These are phyloP conservation scores for Pelecanus crispus DNA, from an alignment of 2,113 vertebrate species.

Conservation along the genomic window DNA sequence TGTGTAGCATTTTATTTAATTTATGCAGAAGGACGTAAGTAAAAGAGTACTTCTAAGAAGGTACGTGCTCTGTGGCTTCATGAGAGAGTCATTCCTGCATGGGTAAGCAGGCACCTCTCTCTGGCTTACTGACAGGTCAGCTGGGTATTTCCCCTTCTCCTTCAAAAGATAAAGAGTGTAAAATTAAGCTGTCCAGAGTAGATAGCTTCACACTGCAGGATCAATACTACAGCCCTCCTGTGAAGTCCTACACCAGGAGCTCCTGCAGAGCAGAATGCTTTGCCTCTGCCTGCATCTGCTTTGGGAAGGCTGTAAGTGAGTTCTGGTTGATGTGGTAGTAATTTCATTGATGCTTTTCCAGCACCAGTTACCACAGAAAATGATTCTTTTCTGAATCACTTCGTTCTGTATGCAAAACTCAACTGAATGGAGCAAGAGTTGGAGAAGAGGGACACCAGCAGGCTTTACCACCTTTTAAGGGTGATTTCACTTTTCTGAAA, in stretches of 20 bases:
- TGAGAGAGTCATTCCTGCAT: background rate
- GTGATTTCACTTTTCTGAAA: background rate
- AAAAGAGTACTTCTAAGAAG: background rate
- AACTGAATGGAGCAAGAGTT: background rate
- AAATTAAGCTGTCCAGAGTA: background rate
- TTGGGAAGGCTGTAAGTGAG: background rate
- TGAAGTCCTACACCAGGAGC: background rate
- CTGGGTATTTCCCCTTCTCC: background rate
- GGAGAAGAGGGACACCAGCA: background rate
- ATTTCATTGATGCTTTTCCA: slow-evolving; percentile 9
- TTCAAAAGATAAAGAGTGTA: background rate
- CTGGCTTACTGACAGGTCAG: background rate
- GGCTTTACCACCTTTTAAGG: background rate
- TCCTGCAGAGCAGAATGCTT: background rate
- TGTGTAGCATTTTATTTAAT: background rate
- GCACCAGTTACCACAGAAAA: background rate
- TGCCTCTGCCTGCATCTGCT: background rate
- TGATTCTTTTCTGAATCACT: slow-evolving; percentile 21
- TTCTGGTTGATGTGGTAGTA: background rate
- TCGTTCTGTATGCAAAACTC: background rate
- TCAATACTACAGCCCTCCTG: background rate
- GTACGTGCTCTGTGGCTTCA: background rate
- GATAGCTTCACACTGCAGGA: background rate
- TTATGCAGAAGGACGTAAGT: background rate
- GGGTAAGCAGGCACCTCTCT: background rate